Conservation (phyloP, 30 jellyfish, hydroid and myxozoan genomes). For the Chironex yamaguchii region DNA sequence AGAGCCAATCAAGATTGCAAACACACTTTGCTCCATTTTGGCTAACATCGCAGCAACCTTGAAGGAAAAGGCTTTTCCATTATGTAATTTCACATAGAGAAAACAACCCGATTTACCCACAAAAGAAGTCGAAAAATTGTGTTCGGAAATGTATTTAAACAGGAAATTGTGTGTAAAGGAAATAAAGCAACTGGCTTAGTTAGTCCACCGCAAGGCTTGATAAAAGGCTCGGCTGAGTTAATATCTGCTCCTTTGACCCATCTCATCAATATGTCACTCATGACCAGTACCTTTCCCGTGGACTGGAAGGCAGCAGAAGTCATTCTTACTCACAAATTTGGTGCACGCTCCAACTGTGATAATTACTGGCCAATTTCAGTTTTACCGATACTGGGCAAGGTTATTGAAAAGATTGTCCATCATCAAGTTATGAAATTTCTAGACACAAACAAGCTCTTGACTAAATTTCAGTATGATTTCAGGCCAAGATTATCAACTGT, state of each 20-base stretch:
- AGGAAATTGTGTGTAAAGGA: background rate
- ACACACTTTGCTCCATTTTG: background rate
- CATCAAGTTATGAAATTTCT: background rate
- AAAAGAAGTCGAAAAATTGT: background rate
- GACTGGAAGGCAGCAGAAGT: constrained; percentile 20
- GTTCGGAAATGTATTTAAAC: background rate
- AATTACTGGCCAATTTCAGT: background rate
- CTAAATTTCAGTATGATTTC: background rate
- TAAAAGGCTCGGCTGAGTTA: constrained; percentile 4
- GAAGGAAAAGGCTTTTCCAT: constrained; percentile 3
- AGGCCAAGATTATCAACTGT: too few species aligned
- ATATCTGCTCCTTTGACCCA: too few species aligned
- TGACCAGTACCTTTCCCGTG: constrained; percentile 17
- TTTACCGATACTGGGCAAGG: background rate
- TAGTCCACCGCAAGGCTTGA: constrained; percentile 1
- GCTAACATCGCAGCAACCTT: constrained; percentile 3
- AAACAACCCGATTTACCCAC: constrained; percentile 3
- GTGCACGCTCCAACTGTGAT: background rate
- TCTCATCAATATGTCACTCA: constrained; percentile 26
- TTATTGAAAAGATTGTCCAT: background rate
- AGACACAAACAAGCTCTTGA: background rate
- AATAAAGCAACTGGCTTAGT: background rate
- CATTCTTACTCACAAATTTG: background rate
- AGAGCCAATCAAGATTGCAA: background rate
- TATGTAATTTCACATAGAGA: background rate